Percentiles rank a stretch among this genome's conserved stretches.
These are phyloP conservation scores for Xestobium rufovillosum DNA, from an alignment of 2,888 invertebrate genomes.

Conservation along the genomic window DNA sequence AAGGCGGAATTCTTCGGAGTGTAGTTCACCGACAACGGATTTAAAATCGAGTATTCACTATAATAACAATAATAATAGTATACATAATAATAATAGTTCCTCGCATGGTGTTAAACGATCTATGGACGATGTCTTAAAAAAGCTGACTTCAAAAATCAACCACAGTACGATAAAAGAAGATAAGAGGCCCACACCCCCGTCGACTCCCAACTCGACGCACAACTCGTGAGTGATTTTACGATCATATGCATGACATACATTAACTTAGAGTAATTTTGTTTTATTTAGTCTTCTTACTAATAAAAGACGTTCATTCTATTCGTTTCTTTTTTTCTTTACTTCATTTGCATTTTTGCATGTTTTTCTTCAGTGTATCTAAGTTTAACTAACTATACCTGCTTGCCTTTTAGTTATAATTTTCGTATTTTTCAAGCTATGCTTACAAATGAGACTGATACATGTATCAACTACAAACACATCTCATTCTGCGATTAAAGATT, in stretches of 20 bases:
- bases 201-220: slow-evolving; percentile 49
- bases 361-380: too few species aligned
- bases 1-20: slow-evolving; percentile 56
- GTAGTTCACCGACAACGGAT: slow-evolving; percentile 64
- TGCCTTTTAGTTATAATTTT: too few species aligned
- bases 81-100: slow-evolving; percentile 55
- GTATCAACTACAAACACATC: too few species aligned
- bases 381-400: too few species aligned
- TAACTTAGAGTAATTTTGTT: slow-evolving; percentile 3
- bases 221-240: slow-evolving; percentile 37
- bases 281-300: slow-evolving; percentile 4
- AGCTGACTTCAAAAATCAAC: slow-evolving; percentile 77
- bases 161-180: slow-evolving; percentile 67
- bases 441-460: too few species aligned
- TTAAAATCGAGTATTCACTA: slow-evolving; percentile 55
- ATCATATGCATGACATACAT: not conserved
- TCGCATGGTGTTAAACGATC: slow-evolving; percentile 63
- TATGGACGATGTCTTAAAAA: slow-evolving; percentile 87
- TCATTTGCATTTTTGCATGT: slow-evolving; percentile 8
- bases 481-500: too few species aligned
- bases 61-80: slow-evolving; percentile 56
- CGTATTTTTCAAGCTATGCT: too few species aligned
- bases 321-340: slow-evolving; percentile 4
- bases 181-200: slow-evolving; percentile 62
- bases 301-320: slow-evolving; percentile 4